Evolutionary conservation across 2,888 invertebrate species (phyloP).

Genomic region (Lasiommata megera): DNA sequence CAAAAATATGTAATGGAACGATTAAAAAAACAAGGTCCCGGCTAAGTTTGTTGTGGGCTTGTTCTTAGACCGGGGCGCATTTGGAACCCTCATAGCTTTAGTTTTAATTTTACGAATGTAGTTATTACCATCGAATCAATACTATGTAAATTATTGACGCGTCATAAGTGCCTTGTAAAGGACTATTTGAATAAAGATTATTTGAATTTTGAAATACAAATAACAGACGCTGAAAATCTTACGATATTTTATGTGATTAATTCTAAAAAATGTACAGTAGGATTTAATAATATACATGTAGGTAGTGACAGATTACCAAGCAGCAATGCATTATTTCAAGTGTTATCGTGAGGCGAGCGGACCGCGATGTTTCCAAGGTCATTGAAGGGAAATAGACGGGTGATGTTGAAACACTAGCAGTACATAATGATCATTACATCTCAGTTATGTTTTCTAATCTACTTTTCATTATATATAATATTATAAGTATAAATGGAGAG

Average conservation of each 20-base stretch:
- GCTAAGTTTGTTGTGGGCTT: too few species aligned
- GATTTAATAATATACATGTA: conserved; percentile 35
- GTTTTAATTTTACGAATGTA: too few species aligned
- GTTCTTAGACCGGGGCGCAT: too few species aligned
- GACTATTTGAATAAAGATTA: too few species aligned
- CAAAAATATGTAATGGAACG: too few species aligned
- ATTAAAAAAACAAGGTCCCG: too few species aligned
- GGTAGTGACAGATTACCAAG: conserved; percentile 45
- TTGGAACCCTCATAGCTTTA: too few species aligned
- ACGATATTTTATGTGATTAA: not conserved
- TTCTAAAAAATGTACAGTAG: not conserved
- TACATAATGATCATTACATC: conserved; percentile 56
- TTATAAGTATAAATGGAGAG: too few species aligned
- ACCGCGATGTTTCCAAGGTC: conserved; percentile 66
- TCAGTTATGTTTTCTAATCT: conserved; percentile 53
- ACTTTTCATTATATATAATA: conserved; percentile 49
- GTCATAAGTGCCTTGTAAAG: too few species aligned
- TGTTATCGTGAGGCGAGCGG: conserved; percentile 54
- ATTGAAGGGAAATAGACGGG: conserved; percentile 73
- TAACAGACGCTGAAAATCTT: not conserved
- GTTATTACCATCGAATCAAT: too few species aligned
- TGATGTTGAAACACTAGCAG: conserved; percentile 57
- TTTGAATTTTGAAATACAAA: too few species aligned
- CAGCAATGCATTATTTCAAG: conserved; percentile 43
- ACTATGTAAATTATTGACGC: too few species aligned